phyloP scores from a whole-genome alignment of 2,797 vertebrate species.

The Muscicapa comitata region DNA sequence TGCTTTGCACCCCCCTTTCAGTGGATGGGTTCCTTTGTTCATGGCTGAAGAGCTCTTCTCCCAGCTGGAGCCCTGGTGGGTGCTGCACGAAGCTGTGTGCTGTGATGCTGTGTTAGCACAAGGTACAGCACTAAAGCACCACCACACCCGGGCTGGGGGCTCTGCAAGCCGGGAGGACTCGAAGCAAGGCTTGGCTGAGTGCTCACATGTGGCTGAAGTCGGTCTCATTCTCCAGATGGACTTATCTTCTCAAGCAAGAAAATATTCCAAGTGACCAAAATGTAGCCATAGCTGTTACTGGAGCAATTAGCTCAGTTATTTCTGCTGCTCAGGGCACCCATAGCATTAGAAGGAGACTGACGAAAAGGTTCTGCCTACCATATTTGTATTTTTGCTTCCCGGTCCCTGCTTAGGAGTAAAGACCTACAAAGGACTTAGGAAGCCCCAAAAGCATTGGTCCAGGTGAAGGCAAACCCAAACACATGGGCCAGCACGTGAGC shows the following conservation, averaged over 20 bases:
- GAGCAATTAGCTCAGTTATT: not conserved
- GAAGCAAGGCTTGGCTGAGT: not conserved
- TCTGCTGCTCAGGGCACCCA: not conserved
- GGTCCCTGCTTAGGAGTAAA: not conserved
- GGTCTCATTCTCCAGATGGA: not conserved
- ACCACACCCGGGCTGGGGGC: rapidly evolving
- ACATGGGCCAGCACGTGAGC: rapidly evolving
- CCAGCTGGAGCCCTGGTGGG: not conserved
- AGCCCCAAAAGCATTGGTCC: not conserved
- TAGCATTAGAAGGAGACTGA: not conserved
- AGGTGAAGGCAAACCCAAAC: not conserved
- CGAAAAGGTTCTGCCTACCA: not conserved
- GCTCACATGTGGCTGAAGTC: not conserved
- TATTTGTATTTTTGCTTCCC: not conserved
- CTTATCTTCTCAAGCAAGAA: not conserved
- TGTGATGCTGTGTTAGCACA: rapidly evolving
- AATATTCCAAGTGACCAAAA: not conserved
- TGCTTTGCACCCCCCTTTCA: not conserved
- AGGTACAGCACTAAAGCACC: not conserved
- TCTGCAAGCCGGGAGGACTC: not conserved
- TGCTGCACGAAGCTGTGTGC: not conserved
- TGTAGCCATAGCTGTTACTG: not conserved
- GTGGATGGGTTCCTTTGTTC: not conserved
- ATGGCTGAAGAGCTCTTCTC: not conserved
- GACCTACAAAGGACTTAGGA: not conserved